Conservation (phyloP, 1,140 invertebrate species). For the Calycopis cecrops region DNA sequence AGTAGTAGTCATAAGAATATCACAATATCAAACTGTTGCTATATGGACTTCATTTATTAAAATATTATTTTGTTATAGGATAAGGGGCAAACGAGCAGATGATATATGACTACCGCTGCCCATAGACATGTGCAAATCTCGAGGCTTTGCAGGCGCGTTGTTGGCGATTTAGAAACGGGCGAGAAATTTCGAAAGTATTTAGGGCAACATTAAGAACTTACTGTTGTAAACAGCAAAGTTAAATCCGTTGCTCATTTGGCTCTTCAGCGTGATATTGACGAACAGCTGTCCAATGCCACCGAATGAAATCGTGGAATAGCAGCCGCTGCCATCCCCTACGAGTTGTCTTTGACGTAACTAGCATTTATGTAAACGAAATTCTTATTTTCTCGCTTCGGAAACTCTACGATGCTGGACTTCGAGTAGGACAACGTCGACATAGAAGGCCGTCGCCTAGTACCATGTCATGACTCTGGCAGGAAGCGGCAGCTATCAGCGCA, state of each 20-base stretch:
- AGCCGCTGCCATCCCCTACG: slow-evolving; percentile 76
- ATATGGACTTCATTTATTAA: too few relatives aligned
- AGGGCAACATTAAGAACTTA: slow-evolving; percentile 22
- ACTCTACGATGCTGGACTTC: slow-evolving; percentile 50
- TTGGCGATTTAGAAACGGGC: background rate
- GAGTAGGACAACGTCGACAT: slow-evolving; percentile 54
- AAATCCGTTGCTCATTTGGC: slow-evolving; percentile 57
- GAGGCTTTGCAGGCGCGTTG: too few relatives aligned
- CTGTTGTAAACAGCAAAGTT: slow-evolving; percentile 71
- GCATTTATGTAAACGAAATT: slow-evolving; percentile 60
- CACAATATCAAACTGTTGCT: too few relatives aligned
- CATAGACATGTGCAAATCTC: too few relatives aligned
- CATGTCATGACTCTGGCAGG: slow-evolving; percentile 53
- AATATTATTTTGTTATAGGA: too few relatives aligned
- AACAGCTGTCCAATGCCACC: slow-evolving; percentile 64
- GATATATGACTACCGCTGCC: too few relatives aligned
- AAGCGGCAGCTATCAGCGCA: slow-evolving; percentile 32
- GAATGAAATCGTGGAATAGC: slow-evolving; percentile 59
- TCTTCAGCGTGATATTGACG: slow-evolving; percentile 66
- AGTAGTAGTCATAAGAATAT: too few relatives aligned
- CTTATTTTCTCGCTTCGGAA: slow-evolving; percentile 45
- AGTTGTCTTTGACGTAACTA: slow-evolving; percentile 75
- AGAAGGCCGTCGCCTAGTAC: slow-evolving; percentile 39
- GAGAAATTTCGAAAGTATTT: too few relatives aligned
- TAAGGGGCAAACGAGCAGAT: too few relatives aligned